phyloP scores from a whole-genome alignment of 1,140 invertebrate species.

The Lamellibrachia luymesi region DNA sequence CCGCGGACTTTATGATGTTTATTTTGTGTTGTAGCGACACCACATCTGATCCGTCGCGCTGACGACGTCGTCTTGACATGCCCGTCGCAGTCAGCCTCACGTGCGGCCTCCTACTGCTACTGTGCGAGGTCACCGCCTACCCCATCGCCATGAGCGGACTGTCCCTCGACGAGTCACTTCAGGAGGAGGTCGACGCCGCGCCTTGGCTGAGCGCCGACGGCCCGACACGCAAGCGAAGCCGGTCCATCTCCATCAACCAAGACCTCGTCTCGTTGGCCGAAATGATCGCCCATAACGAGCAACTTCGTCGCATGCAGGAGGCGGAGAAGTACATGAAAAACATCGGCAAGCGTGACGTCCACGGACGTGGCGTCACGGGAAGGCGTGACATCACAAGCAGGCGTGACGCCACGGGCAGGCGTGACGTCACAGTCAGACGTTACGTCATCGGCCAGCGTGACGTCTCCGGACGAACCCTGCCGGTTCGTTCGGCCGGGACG shows the following conservation, averaged over 20 bases:
- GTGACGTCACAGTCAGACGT: too few relatives aligned
- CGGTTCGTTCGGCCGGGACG: too few relatives aligned
- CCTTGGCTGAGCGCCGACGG: background rate
- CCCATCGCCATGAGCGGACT: background rate
- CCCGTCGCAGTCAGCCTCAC: background rate
- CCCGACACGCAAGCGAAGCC: background rate
- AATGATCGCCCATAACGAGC: background rate
- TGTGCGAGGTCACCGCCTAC: background rate
- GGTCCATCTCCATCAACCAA: background rate
- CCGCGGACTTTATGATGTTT: background rate
- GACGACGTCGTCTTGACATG: background rate
- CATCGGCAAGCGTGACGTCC: background rate
- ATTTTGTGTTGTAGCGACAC: background rate
- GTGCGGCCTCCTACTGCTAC: background rate
- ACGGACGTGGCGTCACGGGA: background rate
- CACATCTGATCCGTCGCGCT: background rate
- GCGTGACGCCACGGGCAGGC: background rate
- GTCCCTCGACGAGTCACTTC: background rate
- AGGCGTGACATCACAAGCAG: background rate
- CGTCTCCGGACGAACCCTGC: too few relatives aligned
- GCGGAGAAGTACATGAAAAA: background rate
- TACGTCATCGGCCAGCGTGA: too few relatives aligned
- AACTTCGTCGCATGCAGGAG: background rate
- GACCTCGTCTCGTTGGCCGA: background rate
- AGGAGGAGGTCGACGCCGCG: background rate